These are phyloP conservation scores for Melanotus villosus DNA, from an alignment of 2,888 invertebrate species.

Conservation along the genomic window DNA sequence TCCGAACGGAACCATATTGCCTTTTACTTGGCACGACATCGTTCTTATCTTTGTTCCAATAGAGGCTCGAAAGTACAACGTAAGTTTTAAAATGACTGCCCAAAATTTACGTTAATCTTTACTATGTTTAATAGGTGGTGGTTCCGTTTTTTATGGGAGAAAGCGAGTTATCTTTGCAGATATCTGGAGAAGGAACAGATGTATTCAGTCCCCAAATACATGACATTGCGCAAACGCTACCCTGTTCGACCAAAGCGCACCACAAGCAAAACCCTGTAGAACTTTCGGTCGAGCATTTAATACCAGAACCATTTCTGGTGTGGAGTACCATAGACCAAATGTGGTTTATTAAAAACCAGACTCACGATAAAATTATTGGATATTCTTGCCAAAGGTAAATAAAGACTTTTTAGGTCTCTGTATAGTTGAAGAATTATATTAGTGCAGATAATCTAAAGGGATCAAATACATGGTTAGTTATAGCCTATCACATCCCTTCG, in stretches of 20 bases:
- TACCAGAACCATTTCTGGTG: slow-evolving; percentile 59
- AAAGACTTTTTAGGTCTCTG: too few species aligned
- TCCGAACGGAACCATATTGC: slow-evolving; percentile 58
- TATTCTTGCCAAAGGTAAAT: slow-evolving; percentile 66
- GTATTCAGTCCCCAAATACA: neutral
- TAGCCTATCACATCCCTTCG: too few species aligned
- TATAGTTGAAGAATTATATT: too few species aligned
- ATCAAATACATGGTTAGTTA: too few species aligned
- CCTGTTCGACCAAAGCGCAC: neutral
- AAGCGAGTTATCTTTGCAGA: slow-evolving; percentile 13
- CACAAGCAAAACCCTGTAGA: slow-evolving; percentile 53
- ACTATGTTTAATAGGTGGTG: slow-evolving; percentile 39
- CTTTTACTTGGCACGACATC: slow-evolving; percentile 59
- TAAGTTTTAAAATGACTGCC: slow-evolving; percentile 47
- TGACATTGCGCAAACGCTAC: neutral
- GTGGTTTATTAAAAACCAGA: slow-evolving; percentile 66
- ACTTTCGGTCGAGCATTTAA: slow-evolving; percentile 64
- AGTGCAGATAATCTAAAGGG: too few species aligned
- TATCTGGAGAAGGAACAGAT: slow-evolving; percentile 36
- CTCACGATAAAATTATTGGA: slow-evolving; percentile 60
- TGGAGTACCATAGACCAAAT: slow-evolving; percentile 62
- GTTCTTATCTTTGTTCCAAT: slow-evolving; percentile 67
- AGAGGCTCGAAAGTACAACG: slow-evolving; percentile 60
- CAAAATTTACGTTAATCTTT: neutral
- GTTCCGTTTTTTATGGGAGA: slow-evolving; percentile 47